Base-by-base conservation (phyloP, 2,797 vertebrate genomes). In the Chelidonichthys spinosus region DNA sequence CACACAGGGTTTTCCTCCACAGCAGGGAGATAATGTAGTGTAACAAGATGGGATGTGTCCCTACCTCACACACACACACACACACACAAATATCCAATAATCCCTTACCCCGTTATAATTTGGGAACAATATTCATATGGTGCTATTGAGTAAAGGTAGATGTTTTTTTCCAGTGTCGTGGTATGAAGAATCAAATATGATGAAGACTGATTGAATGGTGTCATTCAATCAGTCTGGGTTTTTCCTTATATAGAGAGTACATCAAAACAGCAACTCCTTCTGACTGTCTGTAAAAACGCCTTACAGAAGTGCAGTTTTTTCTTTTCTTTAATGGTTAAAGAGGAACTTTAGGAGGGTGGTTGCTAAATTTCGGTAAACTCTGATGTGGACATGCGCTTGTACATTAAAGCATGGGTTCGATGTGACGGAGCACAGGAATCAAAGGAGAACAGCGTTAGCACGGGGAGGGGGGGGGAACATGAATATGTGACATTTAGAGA, bases 121-220 rank as follows among this genome's bases (percentile, higher is more conserved):
- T 91, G 89, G 91, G 92, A 92, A 91, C 89, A 92, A 90, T 91
- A 85, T 90, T 93, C 90, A 91, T 81, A 92, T 92, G 92, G 93
- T 94, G 93, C 93, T 94, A 92, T 79, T 15, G 78, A 87, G 82
- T 84, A 37, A 85, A 79, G 63, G 33, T 40, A 50, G 79, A 50
- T 78, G 78, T 78, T 76, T 89, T 89, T 81, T 76, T 90, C 88
- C 87, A 87, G 82, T 89, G 87, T 64, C 47, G 83, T 78, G 61
- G 17, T 47, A 7, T 71, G 68, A 76, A 81, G 73, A 82, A 71
- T 74, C 86, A 91, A 89, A 87, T 75, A 69, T 70, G 73, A 32
- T 68, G 56, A 76, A 44, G 66, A 75, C 15, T 11, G 74, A 58
- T 39, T 35, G 66, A 72, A 25, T 25, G 25, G 25, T 25, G 56